A percentile compares a stretch with the other conserved stretches of the same genome.
Conservation (phyloP, 2,113 vertebrate species). For the Grammomys dolichurus region DNA sequence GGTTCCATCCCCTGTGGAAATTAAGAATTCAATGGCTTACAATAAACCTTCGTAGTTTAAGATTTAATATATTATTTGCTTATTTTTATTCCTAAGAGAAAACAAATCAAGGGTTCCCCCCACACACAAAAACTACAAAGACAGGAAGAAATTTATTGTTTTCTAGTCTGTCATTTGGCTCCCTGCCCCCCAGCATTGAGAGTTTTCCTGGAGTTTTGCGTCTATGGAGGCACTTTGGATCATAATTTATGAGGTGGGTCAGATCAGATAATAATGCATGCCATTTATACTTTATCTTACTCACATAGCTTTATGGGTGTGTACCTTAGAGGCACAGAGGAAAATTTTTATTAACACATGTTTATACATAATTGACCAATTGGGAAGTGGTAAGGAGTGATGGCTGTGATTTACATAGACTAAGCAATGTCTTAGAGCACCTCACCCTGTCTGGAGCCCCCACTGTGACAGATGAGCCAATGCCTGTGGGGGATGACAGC, state of each 20-base stretch:
- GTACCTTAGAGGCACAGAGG: conserved; percentile 88
- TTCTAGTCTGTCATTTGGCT: neutral
- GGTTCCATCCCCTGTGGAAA: neutral
- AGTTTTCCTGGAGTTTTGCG: conserved; percentile 68
- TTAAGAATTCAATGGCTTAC: neutral
- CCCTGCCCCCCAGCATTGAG: conserved; percentile 12
- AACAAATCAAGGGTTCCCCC: neutral
- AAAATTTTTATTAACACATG: conserved; percentile 91
- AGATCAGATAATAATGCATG: conserved; percentile 80
- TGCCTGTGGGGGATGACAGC: conserved; percentile 92
- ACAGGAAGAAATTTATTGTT: neutral
- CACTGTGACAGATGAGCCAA: conserved; percentile 91
- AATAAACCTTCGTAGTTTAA: conserved; percentile 34
- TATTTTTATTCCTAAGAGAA: conserved; percentile 34
- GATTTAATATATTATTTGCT: neutral
- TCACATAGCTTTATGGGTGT: conserved; percentile 87
- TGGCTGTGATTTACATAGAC: conserved; percentile 90
- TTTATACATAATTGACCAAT: conserved; percentile 90
- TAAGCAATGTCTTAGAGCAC: conserved; percentile 91
- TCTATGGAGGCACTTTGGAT: conserved; percentile 81
- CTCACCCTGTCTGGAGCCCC: conserved; percentile 91
- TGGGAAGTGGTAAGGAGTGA: conserved; percentile 88
- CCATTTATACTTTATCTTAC: conserved; percentile 85
- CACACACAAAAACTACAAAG: conserved; percentile 26
- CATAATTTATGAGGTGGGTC: conserved; percentile 87